Evolutionary conservation across 1,140 invertebrate species (phyloP).

Genomic region (Brachionus manjavacas): DNA sequence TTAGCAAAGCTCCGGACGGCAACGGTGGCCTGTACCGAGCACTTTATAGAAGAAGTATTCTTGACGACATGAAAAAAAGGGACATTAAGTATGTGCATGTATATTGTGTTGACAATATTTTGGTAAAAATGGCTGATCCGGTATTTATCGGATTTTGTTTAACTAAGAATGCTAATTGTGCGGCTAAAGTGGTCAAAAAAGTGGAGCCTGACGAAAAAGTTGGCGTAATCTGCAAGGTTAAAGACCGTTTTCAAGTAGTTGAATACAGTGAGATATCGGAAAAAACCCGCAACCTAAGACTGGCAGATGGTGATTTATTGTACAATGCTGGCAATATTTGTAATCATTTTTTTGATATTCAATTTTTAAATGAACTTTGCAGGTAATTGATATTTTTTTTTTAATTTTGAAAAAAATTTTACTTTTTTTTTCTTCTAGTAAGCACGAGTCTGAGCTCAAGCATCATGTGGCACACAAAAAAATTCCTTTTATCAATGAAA

Average conservation of each 20-base stretch:
- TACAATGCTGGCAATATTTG: slow-evolving; percentile 96
- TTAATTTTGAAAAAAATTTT: too few relatives aligned
- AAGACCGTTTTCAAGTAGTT: slow-evolving; percentile 77
- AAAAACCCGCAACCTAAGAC: slow-evolving; percentile 74
- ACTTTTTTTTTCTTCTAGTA: slow-evolving; percentile 18
- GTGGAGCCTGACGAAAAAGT: slow-evolving; percentile 82
- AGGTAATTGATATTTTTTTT: slow-evolving; percentile 47
- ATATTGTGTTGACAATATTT: slow-evolving; percentile 97
- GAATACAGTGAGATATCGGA: slow-evolving; percentile 94
- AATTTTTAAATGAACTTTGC: slow-evolving; percentile 69
- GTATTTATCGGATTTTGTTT: slow-evolving; percentile 92
- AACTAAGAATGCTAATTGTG: slow-evolving; percentile 80
- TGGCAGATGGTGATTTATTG: slow-evolving; percentile 71
- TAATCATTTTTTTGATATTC: slow-evolving; percentile 89
- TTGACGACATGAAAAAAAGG: slow-evolving; percentile 74
- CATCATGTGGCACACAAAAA: slow-evolving; percentile 96
- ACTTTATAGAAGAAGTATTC: slow-evolving; percentile 64
- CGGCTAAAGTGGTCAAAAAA: slow-evolving; percentile 90
- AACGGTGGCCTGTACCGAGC: slow-evolving; percentile 96
- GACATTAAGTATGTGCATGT: slow-evolving; percentile 86
- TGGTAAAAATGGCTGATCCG: slow-evolving; percentile 96
- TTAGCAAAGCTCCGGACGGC: slow-evolving; percentile 85
- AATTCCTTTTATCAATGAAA: slow-evolving; percentile 74
- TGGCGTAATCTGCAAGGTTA: slow-evolving; percentile 84
- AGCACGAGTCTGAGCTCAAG: slow-evolving; percentile 64